Conservation (phyloP, 2,888 invertebrate genomes). For the Linnaemya tessellans region DNA sequence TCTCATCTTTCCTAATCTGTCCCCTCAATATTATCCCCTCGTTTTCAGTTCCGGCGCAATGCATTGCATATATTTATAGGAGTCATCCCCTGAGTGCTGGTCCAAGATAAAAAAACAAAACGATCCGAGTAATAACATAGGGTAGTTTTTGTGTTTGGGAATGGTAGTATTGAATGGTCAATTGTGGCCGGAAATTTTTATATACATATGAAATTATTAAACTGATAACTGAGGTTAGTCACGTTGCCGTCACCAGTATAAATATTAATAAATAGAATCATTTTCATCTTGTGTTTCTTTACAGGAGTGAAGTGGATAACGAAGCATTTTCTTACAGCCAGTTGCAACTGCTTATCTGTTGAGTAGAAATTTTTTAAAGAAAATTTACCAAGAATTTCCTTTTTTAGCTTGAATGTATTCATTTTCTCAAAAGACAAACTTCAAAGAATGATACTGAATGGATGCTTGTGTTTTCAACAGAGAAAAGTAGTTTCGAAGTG, state of each 20-base stretch:
- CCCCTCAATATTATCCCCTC: too few species aligned
- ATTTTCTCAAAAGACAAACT: slow-evolving; percentile 11
- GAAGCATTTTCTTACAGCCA: slow-evolving; percentile 27
- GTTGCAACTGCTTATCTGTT: slow-evolving; percentile 62
- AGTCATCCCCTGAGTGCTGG: too few species aligned
- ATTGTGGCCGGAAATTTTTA: too few species aligned
- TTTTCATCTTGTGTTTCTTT: slow-evolving; percentile 9
- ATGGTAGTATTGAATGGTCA: too few species aligned
- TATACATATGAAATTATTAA: too few species aligned
- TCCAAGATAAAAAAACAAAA: too few species aligned
- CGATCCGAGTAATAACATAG: too few species aligned
- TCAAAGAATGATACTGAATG: slow-evolving; percentile 14
- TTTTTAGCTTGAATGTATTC: slow-evolving; percentile 50
- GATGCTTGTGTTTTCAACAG: slow-evolving; percentile 20
- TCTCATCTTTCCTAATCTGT: too few species aligned
- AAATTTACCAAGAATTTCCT: slow-evolving; percentile 47
- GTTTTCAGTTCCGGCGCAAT: too few species aligned
- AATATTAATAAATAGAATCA: slow-evolving; percentile 14
- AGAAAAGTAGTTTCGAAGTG: slow-evolving; percentile 15
- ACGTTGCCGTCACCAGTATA: not conserved
- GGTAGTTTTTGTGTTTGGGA: too few species aligned
- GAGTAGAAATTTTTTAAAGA: slow-evolving; percentile 44
- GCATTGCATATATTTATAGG: too few species aligned
- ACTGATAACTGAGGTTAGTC: not conserved
- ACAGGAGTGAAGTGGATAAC: not conserved